Evolutionary conservation across 2,113 vertebrate species (phyloP).

Genomic region (Varanus komodoensis): DNA sequence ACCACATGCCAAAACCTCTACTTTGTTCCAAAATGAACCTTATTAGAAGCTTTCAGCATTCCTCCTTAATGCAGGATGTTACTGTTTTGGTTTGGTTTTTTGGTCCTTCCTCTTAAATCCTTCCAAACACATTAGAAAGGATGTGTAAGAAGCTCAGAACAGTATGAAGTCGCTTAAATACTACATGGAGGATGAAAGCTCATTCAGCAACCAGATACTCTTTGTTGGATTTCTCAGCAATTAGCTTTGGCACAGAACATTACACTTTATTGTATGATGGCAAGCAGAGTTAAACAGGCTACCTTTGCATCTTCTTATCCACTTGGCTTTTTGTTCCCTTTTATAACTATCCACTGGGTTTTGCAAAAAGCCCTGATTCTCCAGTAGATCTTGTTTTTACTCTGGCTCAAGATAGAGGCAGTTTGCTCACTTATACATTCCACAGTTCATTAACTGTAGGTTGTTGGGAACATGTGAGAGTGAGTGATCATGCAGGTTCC

Average conservation of each 20-base stretch:
- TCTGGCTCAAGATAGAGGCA: not conserved
- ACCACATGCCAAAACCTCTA: constrained; percentile 5
- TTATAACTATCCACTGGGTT: not conserved
- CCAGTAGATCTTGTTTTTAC: not conserved
- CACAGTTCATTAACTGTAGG: too few species aligned
- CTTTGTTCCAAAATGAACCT: not conserved
- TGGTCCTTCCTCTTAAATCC: constrained; percentile 1
- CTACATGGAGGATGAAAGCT: constrained; percentile 1
- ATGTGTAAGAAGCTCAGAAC: constrained; percentile 30
- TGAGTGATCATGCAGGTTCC: too few species aligned
- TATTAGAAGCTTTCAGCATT: constrained; percentile 26
- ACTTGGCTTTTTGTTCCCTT: not conserved
- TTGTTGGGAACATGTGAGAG: too few species aligned
- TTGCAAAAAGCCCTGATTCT: not conserved
- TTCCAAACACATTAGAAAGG: constrained; percentile 12
- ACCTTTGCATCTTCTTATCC: not conserved
- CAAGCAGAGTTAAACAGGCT: constrained; percentile 1
- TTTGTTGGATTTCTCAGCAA: constrained; percentile 19
- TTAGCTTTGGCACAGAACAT: constrained; percentile 23
- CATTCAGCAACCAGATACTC: not conserved
- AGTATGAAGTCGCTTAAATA: not conserved
- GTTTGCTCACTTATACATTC: too few species aligned
- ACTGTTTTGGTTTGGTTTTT: not conserved
- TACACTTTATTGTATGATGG: constrained; percentile 27
- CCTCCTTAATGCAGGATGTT: constrained; percentile 21